A percentile compares a stretch with the other conserved stretches of the same genome.
These are phyloP conservation scores for Diadophis punctatus DNA, from an alignment of 2,113 vertebrate genomes.

Conservation along the genomic window DNA sequence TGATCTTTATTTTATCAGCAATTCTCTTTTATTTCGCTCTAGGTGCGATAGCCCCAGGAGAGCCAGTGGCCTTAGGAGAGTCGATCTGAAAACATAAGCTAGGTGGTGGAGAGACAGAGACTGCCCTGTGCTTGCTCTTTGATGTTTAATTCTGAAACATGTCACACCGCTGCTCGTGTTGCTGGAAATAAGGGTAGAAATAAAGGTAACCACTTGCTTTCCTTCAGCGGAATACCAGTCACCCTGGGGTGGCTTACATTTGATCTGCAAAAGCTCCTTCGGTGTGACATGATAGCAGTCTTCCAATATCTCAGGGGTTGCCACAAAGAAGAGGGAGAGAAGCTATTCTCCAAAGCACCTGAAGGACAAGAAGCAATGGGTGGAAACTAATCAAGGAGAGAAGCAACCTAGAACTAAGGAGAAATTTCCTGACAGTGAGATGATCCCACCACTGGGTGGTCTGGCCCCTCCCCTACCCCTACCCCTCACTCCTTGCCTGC, in stretches of 20 bases:
- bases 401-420: too few relatives aligned
- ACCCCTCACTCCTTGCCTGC: too few relatives aligned
- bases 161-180: not conserved
- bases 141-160: not conserved
- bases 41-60: not conserved
- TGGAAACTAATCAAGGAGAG: too few relatives aligned
- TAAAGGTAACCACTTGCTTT: not conserved
- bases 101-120: not conserved
- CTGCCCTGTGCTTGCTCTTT: not conserved
- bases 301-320: too few relatives aligned
- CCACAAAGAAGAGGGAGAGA: too few relatives aligned
- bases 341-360: too few relatives aligned
- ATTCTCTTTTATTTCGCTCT: not conserved
- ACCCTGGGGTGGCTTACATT: not conserved
- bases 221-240: not conserved
- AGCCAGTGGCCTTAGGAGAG: not conserved
- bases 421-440: too few relatives aligned
- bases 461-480: too few relatives aligned
- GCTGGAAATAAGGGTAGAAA: not conserved
- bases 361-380: too few relatives aligned
- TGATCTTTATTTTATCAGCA: not conserved
- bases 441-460: too few relatives aligned
- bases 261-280: not conserved
- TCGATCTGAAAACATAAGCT: not conserved
- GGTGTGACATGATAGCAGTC: not conserved